These are phyloP conservation scores for Lemur catta DNA, from an alignment of 2,797 vertebrate genomes.

Conservation along the genomic window DNA sequence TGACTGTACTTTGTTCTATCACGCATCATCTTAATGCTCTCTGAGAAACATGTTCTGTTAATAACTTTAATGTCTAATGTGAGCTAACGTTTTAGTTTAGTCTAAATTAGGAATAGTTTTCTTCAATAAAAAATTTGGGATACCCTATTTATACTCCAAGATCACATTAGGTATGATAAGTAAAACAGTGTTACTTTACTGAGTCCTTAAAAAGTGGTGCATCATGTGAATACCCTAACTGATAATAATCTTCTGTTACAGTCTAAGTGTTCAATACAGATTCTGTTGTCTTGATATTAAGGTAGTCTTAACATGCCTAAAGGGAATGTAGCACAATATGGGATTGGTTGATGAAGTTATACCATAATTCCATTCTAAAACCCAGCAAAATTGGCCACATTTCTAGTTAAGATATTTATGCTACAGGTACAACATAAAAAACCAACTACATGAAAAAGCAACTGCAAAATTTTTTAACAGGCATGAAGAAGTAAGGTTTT, in stretches of 20 bases:
- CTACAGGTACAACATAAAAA: not conserved
- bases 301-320: not conserved
- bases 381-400: not conserved
- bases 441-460: not conserved
- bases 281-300: not conserved
- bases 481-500: not conserved
- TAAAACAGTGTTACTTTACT: not conserved
- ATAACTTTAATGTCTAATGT: not conserved
- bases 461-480: not conserved
- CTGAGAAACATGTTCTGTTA: not conserved
- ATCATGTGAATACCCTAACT: not conserved
- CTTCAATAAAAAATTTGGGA: not conserved
- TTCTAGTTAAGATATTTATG: constrained; percentile 7
- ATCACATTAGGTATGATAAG: not conserved
- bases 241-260: not conserved
- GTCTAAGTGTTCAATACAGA: not conserved
- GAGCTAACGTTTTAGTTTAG: not conserved
- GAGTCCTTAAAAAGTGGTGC: not conserved
- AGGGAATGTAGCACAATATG: not conserved
- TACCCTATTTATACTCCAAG: not conserved
- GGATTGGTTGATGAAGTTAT: not conserved
- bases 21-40: not conserved
- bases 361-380: not conserved
- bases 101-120: not conserved
- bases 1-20: not conserved